Conservation (phyloP, 2,888 invertebrate species). For the Torymus tubicola region DNA sequence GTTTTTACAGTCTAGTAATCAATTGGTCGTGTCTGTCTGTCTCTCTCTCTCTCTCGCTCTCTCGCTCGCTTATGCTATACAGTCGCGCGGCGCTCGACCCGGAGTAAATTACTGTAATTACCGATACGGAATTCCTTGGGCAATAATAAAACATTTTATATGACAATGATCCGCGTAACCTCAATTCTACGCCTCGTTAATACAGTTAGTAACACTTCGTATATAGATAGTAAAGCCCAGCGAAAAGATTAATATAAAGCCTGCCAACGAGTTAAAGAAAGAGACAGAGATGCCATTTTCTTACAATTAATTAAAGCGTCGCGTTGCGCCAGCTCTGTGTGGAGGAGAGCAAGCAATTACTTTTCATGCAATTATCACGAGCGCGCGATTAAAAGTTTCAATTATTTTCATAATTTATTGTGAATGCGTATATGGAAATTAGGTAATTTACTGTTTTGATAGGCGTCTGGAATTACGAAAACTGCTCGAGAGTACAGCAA, state of each 20-base stretch:
- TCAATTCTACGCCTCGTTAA: conserved; percentile 18
- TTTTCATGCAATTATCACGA: conserved; percentile 4
- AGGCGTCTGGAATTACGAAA: no score
- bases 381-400: not conserved
- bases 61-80: no score
- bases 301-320: conserved; percentile 22
- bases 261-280: not conserved
- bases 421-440: no score
- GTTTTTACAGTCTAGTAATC: no score
- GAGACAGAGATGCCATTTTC: not conserved
- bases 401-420: not conserved
- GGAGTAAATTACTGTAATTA: conserved; percentile 3
- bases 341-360: not conserved
- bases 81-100: no score
- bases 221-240: not conserved
- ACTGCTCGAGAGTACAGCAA: no score
- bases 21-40: no score
- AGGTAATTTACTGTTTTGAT: no score
- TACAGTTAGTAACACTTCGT: not conserved
- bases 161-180: conserved; percentile 19
- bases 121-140: not conserved
- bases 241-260: conserved; percentile 14
- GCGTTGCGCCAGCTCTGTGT: not conserved
- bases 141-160: not conserved
- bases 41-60: no score